Conservation (phyloP, 2,888 invertebrate genomes). For the Leptarthrus brevirostris region DNA sequence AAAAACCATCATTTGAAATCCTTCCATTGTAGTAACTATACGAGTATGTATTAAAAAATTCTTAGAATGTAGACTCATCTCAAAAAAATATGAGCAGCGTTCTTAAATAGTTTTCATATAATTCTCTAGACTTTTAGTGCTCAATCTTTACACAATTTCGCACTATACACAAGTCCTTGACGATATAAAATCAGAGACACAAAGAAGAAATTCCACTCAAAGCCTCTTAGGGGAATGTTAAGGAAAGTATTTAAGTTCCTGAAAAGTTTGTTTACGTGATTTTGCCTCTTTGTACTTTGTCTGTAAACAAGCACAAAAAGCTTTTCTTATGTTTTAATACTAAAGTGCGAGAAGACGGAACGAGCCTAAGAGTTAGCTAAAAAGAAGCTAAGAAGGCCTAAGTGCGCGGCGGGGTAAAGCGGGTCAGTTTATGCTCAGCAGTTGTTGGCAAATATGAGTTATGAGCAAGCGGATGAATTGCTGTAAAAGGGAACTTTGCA, state of each 20-base stretch:
- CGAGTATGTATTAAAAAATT: too few relatives aligned
- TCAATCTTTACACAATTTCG: slow-evolving; percentile 18
- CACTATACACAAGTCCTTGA: slow-evolving; percentile 33
- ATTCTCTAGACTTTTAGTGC: background rate
- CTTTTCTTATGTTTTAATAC: slow-evolving; percentile 42
- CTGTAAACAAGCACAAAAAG: slow-evolving; percentile 30
- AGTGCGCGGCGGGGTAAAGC: background rate
- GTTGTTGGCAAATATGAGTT: slow-evolving; percentile 30
- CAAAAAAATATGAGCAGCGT: too few relatives aligned
- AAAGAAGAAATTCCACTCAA: slow-evolving; percentile 26
- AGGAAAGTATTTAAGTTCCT: slow-evolving; percentile 43
- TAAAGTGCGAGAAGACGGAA: slow-evolving; percentile 17
- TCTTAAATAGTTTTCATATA: background rate
- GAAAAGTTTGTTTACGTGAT: slow-evolving; percentile 43
- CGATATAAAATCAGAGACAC: slow-evolving; percentile 35
- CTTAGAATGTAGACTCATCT: too few relatives aligned
- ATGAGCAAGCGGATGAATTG: slow-evolving; percentile 33
- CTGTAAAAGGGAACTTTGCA: slow-evolving; percentile 1
- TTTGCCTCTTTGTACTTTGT: slow-evolving; percentile 35
- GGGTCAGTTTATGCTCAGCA: slow-evolving; percentile 34
- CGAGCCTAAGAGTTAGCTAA: background rate
- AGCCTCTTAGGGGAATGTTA: slow-evolving; percentile 33
- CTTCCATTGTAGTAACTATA: too few relatives aligned
- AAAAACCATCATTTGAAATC: too few relatives aligned
- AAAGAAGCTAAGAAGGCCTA: background rate